Evolutionary conservation across 1,140 invertebrate genomes (phyloP).

Genomic region (Drosophila orena): DNA sequence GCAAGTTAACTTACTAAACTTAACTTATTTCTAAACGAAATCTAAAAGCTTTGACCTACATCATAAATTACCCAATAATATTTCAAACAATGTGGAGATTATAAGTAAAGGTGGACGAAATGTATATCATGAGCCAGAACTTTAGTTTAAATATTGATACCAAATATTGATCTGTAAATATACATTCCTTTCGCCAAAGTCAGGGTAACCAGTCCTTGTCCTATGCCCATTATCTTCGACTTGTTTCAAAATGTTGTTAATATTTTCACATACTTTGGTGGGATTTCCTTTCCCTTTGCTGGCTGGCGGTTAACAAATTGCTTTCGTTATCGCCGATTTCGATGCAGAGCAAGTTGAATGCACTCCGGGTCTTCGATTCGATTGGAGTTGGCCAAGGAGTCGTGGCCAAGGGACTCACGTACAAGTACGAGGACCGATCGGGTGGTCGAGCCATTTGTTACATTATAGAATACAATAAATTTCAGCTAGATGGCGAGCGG

Average conservation of each 20-base stretch:
- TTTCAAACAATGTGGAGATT: too few relatives aligned
- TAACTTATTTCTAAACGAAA: too few relatives aligned
- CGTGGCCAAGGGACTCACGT: constrained; percentile 29
- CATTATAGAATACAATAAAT: constrained; percentile 80
- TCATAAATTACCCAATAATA: too few relatives aligned
- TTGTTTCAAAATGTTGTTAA: constrained; percentile 62
- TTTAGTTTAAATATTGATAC: too few relatives aligned
- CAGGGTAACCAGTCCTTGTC: constrained; percentile 23
- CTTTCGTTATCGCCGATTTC: constrained; percentile 71
- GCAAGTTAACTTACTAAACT: too few relatives aligned
- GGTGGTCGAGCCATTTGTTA: constrained; percentile 70
- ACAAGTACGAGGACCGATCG: constrained; percentile 17
- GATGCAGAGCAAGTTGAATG: constrained; percentile 75
- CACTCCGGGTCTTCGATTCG: constrained; percentile 29
- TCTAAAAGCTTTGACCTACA: too few relatives aligned
- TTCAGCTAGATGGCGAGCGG: constrained; percentile 27
- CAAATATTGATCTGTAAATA: neutral
- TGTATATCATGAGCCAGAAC: too few relatives aligned
- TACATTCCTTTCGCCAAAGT: neutral
- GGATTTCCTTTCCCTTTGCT: constrained; percentile 72
- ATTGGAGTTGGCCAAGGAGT: neutral
- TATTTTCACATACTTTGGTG: constrained; percentile 81
- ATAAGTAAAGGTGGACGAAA: too few relatives aligned
- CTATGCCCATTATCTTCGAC: constrained; percentile 9
- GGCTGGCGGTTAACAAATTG: constrained; percentile 74